These are phyloP conservation scores for Zaprionus bogoriensis DNA, from an alignment of 2,888 invertebrate genomes.

Conservation along the genomic window DNA sequence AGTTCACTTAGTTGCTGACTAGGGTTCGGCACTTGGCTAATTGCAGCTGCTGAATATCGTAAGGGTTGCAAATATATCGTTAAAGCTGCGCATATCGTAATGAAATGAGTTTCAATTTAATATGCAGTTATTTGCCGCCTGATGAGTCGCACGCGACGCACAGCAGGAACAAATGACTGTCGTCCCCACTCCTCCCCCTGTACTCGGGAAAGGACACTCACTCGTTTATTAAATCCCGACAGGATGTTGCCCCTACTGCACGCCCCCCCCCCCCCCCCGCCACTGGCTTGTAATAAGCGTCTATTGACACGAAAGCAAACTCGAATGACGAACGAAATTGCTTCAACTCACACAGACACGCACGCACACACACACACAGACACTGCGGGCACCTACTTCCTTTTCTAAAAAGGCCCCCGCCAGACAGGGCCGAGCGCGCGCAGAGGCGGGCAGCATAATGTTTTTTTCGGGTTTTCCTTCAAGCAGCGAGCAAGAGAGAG, in stretches of 20 bases:
- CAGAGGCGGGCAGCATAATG: conserved; percentile 23
- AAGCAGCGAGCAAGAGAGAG: not conserved
- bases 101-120: not conserved
- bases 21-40: not conserved
- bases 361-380: not conserved
- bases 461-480: conserved; percentile 45
- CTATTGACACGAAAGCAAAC: conserved; percentile 59
- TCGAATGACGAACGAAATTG: conserved; percentile 15
- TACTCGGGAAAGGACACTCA: conserved; percentile 32
- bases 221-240: conserved; percentile 58
- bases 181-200: not conserved
- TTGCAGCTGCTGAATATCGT: not conserved
- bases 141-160: not conserved
- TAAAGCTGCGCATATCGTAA: not conserved
- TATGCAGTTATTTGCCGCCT: not conserved
- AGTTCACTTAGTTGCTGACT: not conserved
- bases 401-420: conserved; percentile 51
- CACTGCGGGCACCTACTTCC: conserved; percentile 65
- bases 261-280: not conserved
- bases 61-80: not conserved
- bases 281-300: conserved; percentile 46
- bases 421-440: conserved; percentile 57
- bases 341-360: conserved; percentile 3
- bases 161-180: too few species aligned
- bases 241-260: conserved; percentile 42